Evolutionary conservation across 2,888 invertebrate species (phyloP).

Genomic region (Acrobasis repandana): DNA sequence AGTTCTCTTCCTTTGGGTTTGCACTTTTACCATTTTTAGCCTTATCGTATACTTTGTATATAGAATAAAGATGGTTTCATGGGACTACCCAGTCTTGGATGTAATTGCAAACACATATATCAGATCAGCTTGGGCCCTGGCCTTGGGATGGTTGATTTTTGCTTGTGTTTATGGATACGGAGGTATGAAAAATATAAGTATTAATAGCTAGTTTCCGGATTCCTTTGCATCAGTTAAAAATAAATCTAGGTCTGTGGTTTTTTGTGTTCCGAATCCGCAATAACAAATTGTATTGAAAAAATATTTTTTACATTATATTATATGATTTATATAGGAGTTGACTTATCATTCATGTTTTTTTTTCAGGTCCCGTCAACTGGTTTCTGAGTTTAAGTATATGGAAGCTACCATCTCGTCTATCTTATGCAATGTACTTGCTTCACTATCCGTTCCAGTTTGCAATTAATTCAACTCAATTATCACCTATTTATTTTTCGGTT

Average conservation of each 20-base stretch:
- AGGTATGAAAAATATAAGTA: slow-evolving; percentile 40
- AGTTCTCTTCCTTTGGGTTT: slow-evolving; percentile 2
- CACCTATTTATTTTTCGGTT: slow-evolving; percentile 36
- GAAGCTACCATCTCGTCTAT: slow-evolving; percentile 62
- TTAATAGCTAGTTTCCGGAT: neutral
- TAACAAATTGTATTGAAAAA: too few species aligned
- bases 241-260: too few species aligned
- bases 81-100: slow-evolving; percentile 32
- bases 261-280: too few species aligned
- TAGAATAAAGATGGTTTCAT: slow-evolving; percentile 27
- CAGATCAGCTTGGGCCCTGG: slow-evolving; percentile 51
- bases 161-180: slow-evolving; percentile 57
- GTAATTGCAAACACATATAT: slow-evolving; percentile 41
- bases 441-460: slow-evolving; percentile 53
- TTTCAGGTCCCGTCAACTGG: slow-evolving; percentile 61
- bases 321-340: too few species aligned
- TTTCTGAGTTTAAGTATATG: slow-evolving; percentile 62
- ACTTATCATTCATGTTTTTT: too few species aligned
- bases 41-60: slow-evolving; percentile 26
- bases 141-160: slow-evolving; percentile 54
- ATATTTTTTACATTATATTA: too few species aligned
- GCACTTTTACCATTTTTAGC: slow-evolving; percentile 6
- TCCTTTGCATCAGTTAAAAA: neutral
- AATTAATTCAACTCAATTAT: slow-evolving; percentile 30
- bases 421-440: slow-evolving; percentile 72